Evolutionary conservation across 2,888 invertebrate species (phyloP).

Genomic region (Ennomos fuscantarius): DNA sequence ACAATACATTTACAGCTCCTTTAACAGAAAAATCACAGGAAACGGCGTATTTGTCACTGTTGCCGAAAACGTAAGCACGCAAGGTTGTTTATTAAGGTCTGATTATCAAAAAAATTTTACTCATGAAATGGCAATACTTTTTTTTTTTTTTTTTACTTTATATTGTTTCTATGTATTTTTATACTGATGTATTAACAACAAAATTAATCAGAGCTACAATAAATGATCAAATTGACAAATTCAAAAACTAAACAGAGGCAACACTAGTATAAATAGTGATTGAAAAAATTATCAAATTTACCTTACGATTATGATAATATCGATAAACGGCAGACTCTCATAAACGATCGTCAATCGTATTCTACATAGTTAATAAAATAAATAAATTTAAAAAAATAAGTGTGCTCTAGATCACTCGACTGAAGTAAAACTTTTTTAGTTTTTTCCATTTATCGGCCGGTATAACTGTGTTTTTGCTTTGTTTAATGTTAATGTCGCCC

Average conservation of each 20-base stretch:
- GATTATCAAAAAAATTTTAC: slow-evolving; percentile 1
- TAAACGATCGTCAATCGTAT: slow-evolving; percentile 11
- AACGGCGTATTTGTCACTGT: slow-evolving; percentile 8
- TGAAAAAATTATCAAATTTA: slow-evolving; percentile 6
- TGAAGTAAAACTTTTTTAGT: no score
- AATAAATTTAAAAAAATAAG: slow-evolving; percentile 30
- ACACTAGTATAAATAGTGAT: no score
- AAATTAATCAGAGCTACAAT: no score
- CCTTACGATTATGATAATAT: slow-evolving; percentile 9
- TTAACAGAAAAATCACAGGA: slow-evolving; percentile 20
- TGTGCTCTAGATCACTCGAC: no score
- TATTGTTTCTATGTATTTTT: no score
- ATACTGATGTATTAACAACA: background rate
- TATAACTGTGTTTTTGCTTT: no score
- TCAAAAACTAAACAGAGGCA: no score
- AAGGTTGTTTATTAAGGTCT: slow-evolving; percentile 10
- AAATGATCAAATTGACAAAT: no score
- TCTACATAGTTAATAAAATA: slow-evolving; percentile 24
- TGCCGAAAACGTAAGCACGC: slow-evolving; percentile 8
- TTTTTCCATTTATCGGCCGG: no score
- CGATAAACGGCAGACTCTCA: slow-evolving; percentile 6
- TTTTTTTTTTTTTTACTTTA: no score
- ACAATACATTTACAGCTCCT: slow-evolving; percentile 9
- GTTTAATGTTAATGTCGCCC: no score
- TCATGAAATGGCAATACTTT: no score